A percentile compares a stretch with the other conserved stretches of the same genome.
These are phyloP conservation scores for Globodera rostochiensis DNA, from an alignment of 1,140 invertebrate species.

Conservation along the genomic window DNA sequence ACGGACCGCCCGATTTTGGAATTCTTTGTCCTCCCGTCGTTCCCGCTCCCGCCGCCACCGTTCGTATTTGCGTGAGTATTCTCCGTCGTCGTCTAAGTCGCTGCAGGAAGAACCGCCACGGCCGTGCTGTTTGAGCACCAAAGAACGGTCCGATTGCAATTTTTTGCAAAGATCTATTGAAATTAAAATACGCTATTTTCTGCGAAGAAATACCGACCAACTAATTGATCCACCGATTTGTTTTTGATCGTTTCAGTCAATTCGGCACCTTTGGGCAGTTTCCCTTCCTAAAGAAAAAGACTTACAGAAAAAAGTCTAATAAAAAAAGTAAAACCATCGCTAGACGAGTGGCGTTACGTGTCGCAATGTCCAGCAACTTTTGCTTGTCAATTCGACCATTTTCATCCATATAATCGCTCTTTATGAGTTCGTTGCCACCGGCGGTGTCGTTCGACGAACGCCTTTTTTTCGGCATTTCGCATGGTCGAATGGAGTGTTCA, in stretches of 20 bases:
- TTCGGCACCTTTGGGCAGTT: constrained; percentile 40
- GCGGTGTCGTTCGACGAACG: background rate
- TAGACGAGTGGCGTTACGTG: constrained; percentile 34
- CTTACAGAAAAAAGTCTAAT: background rate
- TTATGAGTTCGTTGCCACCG: background rate
- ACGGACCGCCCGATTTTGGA: constrained; percentile 22
- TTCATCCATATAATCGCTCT: constrained; percentile 28
- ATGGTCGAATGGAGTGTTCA: constrained; percentile 25
- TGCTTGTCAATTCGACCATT: constrained; percentile 33
- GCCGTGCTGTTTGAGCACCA: constrained; percentile 27
- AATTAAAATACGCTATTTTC: background rate
- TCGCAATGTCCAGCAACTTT: constrained; percentile 40
- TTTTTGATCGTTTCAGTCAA: constrained; percentile 36
- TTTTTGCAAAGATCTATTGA: constrained; percentile 32
- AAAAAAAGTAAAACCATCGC: constrained; percentile 28
- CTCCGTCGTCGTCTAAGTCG: constrained; percentile 20
- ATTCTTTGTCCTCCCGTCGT: constrained; percentile 29
- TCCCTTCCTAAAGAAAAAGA: constrained; percentile 29
- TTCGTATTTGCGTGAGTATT: constrained; percentile 30
- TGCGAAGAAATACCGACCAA: constrained; percentile 18
- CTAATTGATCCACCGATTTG: constrained; percentile 35
- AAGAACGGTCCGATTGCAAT: constrained; percentile 27
- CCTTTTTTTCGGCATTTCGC: background rate
- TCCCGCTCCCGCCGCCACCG: constrained; percentile 8
- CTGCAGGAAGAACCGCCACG: constrained; percentile 13